A percentile compares a stretch with the other conserved stretches of the same genome.
Evolutionary conservation across 1,140 invertebrate species (phyloP).

Genomic region (Belonocnema kinseyi): DNA sequence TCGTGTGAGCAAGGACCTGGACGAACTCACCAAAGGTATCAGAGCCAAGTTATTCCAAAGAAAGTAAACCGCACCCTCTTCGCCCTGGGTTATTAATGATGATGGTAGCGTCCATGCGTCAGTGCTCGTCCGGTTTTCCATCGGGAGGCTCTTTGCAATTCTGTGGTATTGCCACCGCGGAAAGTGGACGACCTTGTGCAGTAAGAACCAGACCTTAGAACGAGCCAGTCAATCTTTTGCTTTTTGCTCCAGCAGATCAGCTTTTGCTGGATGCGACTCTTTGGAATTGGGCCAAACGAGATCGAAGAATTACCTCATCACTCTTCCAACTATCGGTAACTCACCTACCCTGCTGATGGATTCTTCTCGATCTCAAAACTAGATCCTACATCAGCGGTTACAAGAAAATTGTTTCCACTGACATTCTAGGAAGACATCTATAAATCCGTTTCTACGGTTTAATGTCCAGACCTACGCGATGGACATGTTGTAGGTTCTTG

Average conservation of each 20-base stretch:
- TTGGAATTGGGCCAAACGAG: slow-evolving; percentile 51
- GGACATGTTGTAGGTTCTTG: too few species aligned
- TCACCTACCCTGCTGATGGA: neutral
- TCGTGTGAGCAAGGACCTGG: slow-evolving; percentile 19
- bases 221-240: slow-evolving; percentile 35
- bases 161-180: slow-evolving; percentile 52
- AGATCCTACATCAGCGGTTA: too few species aligned
- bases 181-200: slow-evolving; percentile 59
- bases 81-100: slow-evolving; percentile 64
- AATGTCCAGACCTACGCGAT: too few species aligned
- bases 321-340: neutral
- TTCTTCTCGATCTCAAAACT: too few species aligned
- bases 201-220: slow-evolving; percentile 44
- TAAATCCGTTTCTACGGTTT: too few species aligned
- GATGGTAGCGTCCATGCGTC: slow-evolving; percentile 55
- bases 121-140: slow-evolving; percentile 63
- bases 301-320: neutral
- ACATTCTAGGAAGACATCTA: too few species aligned
- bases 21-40: slow-evolving; percentile 48
- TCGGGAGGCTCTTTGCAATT: slow-evolving; percentile 50
- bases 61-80: slow-evolving; percentile 54
- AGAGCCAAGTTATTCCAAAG: slow-evolving; percentile 51
- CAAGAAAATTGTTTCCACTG: too few species aligned
- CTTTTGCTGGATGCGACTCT: slow-evolving; percentile 39
- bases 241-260: slow-evolving; percentile 43